Base-by-base conservation (phyloP, 2,113 vertebrate genomes). In the Dasyprocta punctata region DNA sequence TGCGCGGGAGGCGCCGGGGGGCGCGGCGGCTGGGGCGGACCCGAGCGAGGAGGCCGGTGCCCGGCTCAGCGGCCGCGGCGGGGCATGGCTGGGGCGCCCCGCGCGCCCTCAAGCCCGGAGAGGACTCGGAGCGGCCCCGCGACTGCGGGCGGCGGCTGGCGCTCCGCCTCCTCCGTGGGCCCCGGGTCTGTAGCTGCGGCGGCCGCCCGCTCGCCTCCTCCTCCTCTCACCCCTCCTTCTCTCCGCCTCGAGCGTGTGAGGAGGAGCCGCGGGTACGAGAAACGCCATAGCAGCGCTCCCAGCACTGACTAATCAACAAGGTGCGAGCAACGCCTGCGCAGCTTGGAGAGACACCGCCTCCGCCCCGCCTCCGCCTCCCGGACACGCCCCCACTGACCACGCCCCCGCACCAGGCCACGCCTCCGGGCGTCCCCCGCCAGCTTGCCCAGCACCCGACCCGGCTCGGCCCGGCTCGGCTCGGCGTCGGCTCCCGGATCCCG, bases 291-390 rank as follows among this genome's bases (percentile, higher is more conserved):
- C 98, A 97, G 97, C 97, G 95, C 98, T 98, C 98, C 98, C 98
- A 97, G 98, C 98, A 97, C 98, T 98, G 98, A 98, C 98, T 98
- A 98, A 98, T 98, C 98, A 98, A 98, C 98, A 98, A 97, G 98
- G 98, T 98, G 98, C 98, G 98, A 97, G 98, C 82, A 97, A 98
- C 99, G 99, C 99, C 98, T 99, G 99, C 98, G 98, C 99, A 97
- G 98, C 98, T 84, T 95, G 19, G 73, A 75, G 82, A 94, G 93
- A 86, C 97, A 0, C 98, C 97, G 97, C 98, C 98, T 89, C 58
- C 65, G 33, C 52, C 24, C 77, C 61, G 17, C 47, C 95, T 28
- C 97, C 97, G 97, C 97, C 98, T 89, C 44, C 44, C 67, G 36
- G 63, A 93, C 92, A 92, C 58, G 67, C 54, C 58, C 36, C 86